Evolutionary conservation across 2,888 invertebrate genomes (phyloP).

Genomic region (Scaptodrosophila latifasciaeformis): DNA sequence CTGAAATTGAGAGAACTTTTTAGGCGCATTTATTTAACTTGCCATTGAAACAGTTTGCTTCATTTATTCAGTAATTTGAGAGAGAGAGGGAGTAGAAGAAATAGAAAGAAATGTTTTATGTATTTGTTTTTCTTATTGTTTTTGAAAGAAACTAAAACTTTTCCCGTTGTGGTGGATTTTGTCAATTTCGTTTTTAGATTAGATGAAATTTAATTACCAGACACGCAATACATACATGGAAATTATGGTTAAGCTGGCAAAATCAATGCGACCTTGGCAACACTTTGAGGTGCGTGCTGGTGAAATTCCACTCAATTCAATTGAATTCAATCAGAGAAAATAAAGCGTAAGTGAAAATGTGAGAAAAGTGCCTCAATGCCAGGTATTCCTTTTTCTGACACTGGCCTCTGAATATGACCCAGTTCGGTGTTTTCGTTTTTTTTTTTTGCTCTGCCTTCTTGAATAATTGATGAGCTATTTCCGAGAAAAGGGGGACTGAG

Average conservation of each 20-base stretch:
- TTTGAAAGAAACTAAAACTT: slow-evolving; percentile 22
- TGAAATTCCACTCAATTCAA: slow-evolving; percentile 12
- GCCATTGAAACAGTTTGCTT: slow-evolving; percentile 65
- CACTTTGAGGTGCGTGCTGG: slow-evolving; percentile 10
- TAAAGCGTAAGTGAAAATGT: background rate
- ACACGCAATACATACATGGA: slow-evolving; percentile 29
- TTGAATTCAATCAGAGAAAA: slow-evolving; percentile 53
- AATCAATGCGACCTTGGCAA: slow-evolving; percentile 54
- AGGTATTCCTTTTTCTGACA: slow-evolving; percentile 19
- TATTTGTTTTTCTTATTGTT: background rate
- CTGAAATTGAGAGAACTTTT: slow-evolving; percentile 67
- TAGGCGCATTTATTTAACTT: slow-evolving; percentile 67
- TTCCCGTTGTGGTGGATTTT: too few relatives aligned
- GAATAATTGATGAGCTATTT: slow-evolving; percentile 57
- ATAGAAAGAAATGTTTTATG: too few relatives aligned
- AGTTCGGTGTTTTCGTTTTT: slow-evolving; percentile 55
- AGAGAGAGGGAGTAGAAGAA: too few relatives aligned
- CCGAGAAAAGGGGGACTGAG: too few relatives aligned
- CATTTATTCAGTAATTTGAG: slow-evolving; percentile 53
- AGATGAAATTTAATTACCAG: slow-evolving; percentile 60
- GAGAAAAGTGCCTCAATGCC: slow-evolving; percentile 7
- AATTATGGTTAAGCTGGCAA: slow-evolving; percentile 20
- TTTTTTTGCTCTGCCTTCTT: slow-evolving; percentile 24
- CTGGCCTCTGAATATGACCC: slow-evolving; percentile 42
- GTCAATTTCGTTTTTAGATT: slow-evolving; percentile 28